Conservation (phyloP, 2,888 invertebrate genomes). For the Stenichneumon culpator region DNA sequence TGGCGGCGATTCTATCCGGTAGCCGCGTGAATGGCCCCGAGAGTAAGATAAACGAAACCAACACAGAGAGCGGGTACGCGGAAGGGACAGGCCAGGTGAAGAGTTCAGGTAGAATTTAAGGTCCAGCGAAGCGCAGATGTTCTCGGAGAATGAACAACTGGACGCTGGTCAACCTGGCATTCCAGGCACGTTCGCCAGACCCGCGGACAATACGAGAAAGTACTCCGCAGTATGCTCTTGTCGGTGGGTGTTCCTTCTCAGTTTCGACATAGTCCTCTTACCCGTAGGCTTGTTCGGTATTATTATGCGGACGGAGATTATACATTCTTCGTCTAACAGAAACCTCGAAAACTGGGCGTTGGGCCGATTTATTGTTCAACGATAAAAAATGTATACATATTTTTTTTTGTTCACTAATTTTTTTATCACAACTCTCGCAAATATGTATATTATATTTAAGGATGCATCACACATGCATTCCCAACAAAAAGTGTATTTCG, state of each 20-base stretch:
- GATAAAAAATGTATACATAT: no score
- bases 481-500: no score
- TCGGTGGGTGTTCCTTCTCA: constrained; percentile 35
- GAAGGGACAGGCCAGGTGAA: constrained; percentile 64
- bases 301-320: not conserved
- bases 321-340: constrained; percentile 8
- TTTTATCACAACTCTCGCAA: no score
- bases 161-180: constrained; percentile 60
- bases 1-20: constrained; percentile 54
- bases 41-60: constrained; percentile 66
- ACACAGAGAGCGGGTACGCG: constrained; percentile 29
- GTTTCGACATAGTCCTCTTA: not conserved
- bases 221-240: constrained; percentile 2
- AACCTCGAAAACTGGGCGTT: not conserved
- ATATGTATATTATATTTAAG: no score
- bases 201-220: constrained; percentile 52
- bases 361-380: no score
- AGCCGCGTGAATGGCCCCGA: constrained; percentile 62
- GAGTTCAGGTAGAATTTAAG: constrained; percentile 65
- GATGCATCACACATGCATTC: no score
- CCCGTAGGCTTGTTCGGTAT: not conserved
- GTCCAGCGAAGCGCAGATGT: constrained; percentile 60
- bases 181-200: constrained; percentile 50
- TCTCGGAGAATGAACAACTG: constrained; percentile 53
- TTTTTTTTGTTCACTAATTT: no score